Conservation (phyloP, 2,113 vertebrate species). For the Chinchilla lanigera region DNA sequence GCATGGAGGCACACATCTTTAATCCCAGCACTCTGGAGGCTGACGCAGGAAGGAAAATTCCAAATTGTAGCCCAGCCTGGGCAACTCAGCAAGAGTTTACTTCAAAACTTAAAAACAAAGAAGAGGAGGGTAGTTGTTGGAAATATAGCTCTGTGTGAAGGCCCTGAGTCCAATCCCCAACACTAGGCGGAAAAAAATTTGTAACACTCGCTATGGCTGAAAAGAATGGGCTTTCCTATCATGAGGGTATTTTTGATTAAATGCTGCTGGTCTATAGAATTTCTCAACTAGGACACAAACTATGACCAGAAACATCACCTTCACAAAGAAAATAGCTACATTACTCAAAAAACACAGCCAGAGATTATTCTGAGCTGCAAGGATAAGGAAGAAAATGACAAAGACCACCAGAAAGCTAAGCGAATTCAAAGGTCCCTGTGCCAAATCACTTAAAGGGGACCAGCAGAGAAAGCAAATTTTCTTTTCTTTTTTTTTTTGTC, state of each 20-base stretch:
- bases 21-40: background rate
- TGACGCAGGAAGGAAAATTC: background rate
- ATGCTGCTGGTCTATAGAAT: background rate
- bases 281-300: background rate
- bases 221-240: background rate
- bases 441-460: background rate
- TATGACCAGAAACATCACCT: background rate
- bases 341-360: slow-evolving; percentile 2
- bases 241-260: background rate
- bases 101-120: background rate
- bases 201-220: background rate
- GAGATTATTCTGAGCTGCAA: background rate
- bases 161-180: background rate
- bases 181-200: background rate
- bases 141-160: background rate
- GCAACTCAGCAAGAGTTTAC: background rate
- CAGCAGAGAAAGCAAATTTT: background rate
- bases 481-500: background rate
- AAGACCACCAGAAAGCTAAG: background rate
- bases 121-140: no score
- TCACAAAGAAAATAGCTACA: background rate
- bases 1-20: background rate
- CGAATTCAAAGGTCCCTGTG: background rate
- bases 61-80: background rate
- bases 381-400: background rate